These are phyloP conservation scores for Mohoua ochrocephala DNA, from an alignment of 2,113 vertebrate genomes.

Conservation along the genomic window DNA sequence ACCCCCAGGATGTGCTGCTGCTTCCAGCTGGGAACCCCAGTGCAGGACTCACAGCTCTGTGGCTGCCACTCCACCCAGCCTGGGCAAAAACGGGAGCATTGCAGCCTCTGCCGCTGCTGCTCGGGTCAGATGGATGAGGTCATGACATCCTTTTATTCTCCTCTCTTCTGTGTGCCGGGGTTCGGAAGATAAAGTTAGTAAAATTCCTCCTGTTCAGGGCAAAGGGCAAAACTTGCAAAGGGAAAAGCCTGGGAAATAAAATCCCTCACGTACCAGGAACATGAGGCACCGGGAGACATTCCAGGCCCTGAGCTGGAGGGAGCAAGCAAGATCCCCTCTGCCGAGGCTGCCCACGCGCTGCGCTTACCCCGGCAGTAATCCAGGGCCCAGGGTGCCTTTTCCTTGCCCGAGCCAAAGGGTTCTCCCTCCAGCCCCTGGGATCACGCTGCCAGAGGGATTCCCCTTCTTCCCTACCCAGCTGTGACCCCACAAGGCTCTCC, in stretches of 20 bases:
- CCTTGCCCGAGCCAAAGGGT: neutral
- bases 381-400: neutral
- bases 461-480: neutral
- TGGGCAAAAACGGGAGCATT: neutral
- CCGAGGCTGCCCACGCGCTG: fast-evolving
- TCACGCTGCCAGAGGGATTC: neutral
- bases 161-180: neutral
- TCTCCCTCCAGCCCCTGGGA: neutral
- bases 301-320: neutral
- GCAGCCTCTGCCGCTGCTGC: neutral
- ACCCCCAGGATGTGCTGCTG: fast-evolving
- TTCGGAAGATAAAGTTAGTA: neutral
- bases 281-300: fast-evolving
- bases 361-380: fast-evolving
- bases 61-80: neutral
- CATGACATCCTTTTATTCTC: neutral
- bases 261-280: neutral
- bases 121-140: neutral
- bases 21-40: neutral
- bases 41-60: fast-evolving
- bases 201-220: neutral
- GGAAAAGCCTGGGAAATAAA: neutral
- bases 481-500: neutral
- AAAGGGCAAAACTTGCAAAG: neutral
- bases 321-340: neutral